Percentiles rank a stretch among this genome's conserved stretches.
Conservation (phyloP, 2,113 vertebrate genomes). For the Dipodomys spectabilis region DNA sequence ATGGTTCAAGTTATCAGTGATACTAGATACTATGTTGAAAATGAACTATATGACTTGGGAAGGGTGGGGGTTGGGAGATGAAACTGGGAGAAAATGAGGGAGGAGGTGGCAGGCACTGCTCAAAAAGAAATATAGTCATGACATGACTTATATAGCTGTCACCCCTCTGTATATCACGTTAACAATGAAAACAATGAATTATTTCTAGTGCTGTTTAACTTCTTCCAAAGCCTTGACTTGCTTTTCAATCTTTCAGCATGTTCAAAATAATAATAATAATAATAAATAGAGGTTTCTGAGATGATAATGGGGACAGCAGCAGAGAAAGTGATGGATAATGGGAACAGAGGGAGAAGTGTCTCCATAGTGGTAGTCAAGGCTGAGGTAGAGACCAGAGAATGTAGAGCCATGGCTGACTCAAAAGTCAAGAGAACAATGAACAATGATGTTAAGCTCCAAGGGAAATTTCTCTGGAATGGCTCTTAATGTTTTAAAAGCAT, state of each 20-base stretch:
- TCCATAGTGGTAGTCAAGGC: fast-evolving
- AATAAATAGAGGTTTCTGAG: fast-evolving
- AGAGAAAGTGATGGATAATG: too few species aligned
- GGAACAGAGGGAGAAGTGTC: not conserved
- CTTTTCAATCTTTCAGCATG: not conserved
- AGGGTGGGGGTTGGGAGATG: too few species aligned
- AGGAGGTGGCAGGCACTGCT: too few species aligned
- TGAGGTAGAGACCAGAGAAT: fast-evolving
- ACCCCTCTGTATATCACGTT: too few species aligned
- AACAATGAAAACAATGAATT: not conserved
- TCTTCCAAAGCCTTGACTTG: not conserved
- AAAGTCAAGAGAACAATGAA: not conserved
- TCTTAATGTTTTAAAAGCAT: fast-evolving
- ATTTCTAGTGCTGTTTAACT: not conserved
- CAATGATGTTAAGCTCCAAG: fast-evolving
- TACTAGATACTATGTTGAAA: too few species aligned
- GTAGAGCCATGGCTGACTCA: not conserved
- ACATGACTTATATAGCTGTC: too few species aligned
- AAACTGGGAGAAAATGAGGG: too few species aligned
- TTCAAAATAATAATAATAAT: not conserved
- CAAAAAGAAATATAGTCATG: too few species aligned
- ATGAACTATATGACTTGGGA: too few species aligned
- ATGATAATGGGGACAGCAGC: fast-evolving
- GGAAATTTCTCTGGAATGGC: not conserved
- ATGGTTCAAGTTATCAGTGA: too few species aligned